Conservation (phyloP, 2,888 invertebrate species). For the Melipona beecheii region DNA sequence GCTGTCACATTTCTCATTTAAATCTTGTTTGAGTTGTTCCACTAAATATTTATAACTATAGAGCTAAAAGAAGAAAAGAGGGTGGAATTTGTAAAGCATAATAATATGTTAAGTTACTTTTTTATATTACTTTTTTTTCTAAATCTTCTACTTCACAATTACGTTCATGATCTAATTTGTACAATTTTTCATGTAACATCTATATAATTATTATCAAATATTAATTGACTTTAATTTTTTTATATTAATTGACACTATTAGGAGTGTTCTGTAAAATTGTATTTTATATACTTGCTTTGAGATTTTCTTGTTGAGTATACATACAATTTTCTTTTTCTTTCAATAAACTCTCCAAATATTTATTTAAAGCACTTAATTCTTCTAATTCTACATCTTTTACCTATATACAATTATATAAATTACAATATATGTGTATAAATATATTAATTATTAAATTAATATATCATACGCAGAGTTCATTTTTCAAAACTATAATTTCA, state of each 20-base stretch:
- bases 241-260: conserved; percentile 6
- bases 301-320: conserved; percentile 56
- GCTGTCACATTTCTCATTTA: conserved; percentile 65
- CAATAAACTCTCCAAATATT: conserved; percentile 64
- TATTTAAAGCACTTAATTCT: conserved; percentile 69
- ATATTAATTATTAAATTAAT: not conserved
- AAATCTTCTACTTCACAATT: conserved; percentile 63
- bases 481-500: conserved; percentile 76
- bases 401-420: conserved; percentile 55
- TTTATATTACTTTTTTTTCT: conserved; percentile 66
- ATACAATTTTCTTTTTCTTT: conserved; percentile 64
- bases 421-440: not conserved
- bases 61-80: conserved; percentile 60
- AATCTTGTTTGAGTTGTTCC: conserved; percentile 67
- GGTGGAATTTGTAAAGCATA: not conserved
- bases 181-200: conserved; percentile 65
- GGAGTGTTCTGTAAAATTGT: not conserved
- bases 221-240: not conserved
- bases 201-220: conserved; percentile 44
- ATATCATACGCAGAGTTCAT: conserved; percentile 71
- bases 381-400: conserved; percentile 74
- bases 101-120: not conserved
- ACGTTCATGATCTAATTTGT: conserved; percentile 59
- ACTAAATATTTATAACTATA: conserved; percentile 59
- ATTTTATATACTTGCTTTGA: conserved; percentile 58